Conservation (phyloP, 2,888 invertebrate species). For the Schrankia costaestrigalis region DNA sequence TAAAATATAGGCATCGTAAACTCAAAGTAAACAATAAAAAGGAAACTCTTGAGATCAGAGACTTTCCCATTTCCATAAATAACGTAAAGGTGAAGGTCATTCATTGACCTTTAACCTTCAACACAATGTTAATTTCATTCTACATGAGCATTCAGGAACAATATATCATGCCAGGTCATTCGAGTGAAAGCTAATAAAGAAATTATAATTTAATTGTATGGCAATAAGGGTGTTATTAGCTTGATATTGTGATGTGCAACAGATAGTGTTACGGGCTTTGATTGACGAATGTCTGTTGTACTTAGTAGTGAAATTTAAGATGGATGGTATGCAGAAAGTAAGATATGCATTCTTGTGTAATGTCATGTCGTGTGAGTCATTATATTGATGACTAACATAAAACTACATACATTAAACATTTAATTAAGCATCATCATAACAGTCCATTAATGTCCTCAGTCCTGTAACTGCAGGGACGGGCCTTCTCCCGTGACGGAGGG, state of each 20-base stretch:
- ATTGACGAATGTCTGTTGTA: conserved; percentile 20
- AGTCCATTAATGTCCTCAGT: too few relatives aligned
- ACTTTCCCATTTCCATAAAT: conserved; percentile 31
- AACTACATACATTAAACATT: too few relatives aligned
- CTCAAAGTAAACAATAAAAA: conserved; percentile 17
- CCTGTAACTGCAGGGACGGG: too few relatives aligned
- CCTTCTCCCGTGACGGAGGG: too few relatives aligned
- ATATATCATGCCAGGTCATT: conserved; percentile 43
- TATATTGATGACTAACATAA: too few relatives aligned
- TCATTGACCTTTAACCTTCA: conserved; percentile 17
- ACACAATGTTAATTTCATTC: conserved; percentile 35
- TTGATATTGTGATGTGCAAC: conserved; percentile 6
- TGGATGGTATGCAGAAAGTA: too few relatives aligned
- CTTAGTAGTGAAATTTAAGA: too few relatives aligned
- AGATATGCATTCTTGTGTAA: too few relatives aligned
- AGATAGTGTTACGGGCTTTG: conserved; percentile 10
- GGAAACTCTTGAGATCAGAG: conserved; percentile 13
- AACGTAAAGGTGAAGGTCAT: conserved; percentile 25
- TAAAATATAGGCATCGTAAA: conserved; percentile 8
- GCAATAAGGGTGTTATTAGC: conserved; percentile 18
- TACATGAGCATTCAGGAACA: conserved; percentile 33
- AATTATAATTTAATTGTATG: conserved; percentile 25
- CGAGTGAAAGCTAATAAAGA: conserved; percentile 15
- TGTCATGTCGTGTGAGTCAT: too few relatives aligned
- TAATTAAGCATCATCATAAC: too few relatives aligned